These are phyloP conservation scores for Nymphalis c-album DNA, from an alignment of 2,888 invertebrate genomes.

Conservation along the genomic window DNA sequence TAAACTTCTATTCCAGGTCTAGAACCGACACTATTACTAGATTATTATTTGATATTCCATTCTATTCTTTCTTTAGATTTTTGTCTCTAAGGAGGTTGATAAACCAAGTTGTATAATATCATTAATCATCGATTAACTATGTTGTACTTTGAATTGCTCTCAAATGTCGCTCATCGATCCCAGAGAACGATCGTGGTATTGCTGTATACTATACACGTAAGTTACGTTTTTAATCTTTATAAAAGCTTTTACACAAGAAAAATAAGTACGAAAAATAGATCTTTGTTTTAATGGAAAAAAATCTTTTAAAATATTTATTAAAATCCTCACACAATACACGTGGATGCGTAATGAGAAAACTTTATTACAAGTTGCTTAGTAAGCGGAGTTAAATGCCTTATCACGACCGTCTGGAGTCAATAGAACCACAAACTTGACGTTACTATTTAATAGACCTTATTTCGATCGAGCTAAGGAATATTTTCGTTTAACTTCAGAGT, in stretches of 20 bases:
- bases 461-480: conserved; percentile 13
- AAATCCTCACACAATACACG: conserved; percentile 4
- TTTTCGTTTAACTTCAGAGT: conserved; percentile 20
- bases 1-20: too few species aligned
- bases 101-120: too few species aligned
- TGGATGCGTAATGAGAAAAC: conserved; percentile 29
- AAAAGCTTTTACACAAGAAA: background rate
- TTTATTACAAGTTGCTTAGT: conserved; percentile 41
- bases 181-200: too few species aligned
- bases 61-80: too few species aligned
- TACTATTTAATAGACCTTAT: conserved; percentile 38
- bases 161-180: too few species aligned
- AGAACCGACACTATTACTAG: too few species aligned
- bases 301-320: background rate
- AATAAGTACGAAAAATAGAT: background rate
- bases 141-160: too few species aligned
- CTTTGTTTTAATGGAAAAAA: background rate
- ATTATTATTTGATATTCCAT: too few species aligned
- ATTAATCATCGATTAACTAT: too few species aligned
- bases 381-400: conserved; percentile 42
- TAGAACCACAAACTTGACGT: conserved; percentile 38
- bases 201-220: too few species aligned
- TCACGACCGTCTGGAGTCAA: conserved; percentile 42
- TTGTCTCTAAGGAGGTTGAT: too few species aligned
- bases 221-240: too few species aligned